A percentile compares a stretch with the other conserved stretches of the same genome.
These are phyloP conservation scores for Lithophane leautieri DNA, from an alignment of 2,888 invertebrate species.

Conservation along the genomic window DNA sequence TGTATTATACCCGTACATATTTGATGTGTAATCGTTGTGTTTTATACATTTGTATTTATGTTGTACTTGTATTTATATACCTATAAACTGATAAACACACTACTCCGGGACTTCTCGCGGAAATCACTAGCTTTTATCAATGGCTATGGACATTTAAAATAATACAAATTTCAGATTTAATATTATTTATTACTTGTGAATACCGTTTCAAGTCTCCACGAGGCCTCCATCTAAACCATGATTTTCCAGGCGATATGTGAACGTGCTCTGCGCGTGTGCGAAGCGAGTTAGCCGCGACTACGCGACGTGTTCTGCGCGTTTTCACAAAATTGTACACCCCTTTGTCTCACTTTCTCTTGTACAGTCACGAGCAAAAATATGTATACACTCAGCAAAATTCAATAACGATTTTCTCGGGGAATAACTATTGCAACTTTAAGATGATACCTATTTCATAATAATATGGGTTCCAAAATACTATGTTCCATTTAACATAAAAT, in stretches of 20 bases:
- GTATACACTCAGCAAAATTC: too few relatives aligned
- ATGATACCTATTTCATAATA: too few relatives aligned
- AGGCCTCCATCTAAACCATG: slow-evolving; percentile 5
- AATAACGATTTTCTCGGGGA: too few relatives aligned
- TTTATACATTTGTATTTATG: neutral
- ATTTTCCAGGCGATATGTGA: slow-evolving; percentile 1
- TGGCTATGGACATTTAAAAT: slow-evolving; percentile 13
- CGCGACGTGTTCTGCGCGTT: too few relatives aligned
- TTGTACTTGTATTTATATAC: neutral
- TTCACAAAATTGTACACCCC: too few relatives aligned
- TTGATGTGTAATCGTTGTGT: slow-evolving; percentile 18
- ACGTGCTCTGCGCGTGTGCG: neutral
- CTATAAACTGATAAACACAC: neutral
- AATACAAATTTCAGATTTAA: neutral
- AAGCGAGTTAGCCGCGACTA: neutral
- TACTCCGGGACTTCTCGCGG: neutral
- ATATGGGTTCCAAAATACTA: too few relatives aligned
- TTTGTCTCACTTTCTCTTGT: neutral
- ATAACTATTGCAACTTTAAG: too few relatives aligned
- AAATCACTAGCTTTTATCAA: neutral
- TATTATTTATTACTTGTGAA: neutral
- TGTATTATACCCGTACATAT: slow-evolving; percentile 13
- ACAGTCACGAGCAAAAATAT: too few relatives aligned
- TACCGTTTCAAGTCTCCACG: neutral
- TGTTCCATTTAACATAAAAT: too few relatives aligned